A percentile compares a stretch with the other conserved stretches of the same genome.
phyloP scores from a whole-genome alignment of 2,113 vertebrate species.

The Bubo blakistoni region DNA sequence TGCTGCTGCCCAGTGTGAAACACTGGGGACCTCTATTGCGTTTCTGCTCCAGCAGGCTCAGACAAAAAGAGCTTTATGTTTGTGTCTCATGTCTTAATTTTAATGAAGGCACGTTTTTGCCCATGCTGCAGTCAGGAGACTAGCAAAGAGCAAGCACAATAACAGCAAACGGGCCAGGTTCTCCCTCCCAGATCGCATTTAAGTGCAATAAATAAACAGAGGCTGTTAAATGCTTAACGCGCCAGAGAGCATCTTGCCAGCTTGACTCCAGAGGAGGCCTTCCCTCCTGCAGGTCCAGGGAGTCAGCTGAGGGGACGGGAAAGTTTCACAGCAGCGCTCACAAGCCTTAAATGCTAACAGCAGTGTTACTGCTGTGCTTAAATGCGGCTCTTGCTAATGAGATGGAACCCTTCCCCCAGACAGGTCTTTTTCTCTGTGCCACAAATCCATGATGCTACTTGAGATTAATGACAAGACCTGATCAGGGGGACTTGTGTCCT shows the following conservation, averaged over 20 bases:
- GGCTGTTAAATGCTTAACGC: not conserved
- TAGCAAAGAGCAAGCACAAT: not conserved
- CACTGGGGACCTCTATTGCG: not conserved
- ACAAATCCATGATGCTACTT: not conserved
- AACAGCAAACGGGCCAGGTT: not conserved
- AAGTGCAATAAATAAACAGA: not conserved
- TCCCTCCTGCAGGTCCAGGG: not conserved
- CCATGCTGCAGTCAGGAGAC: not conserved
- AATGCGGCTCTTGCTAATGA: not conserved
- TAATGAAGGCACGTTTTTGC: not conserved
- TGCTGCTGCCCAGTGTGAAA: not conserved
- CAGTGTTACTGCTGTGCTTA: not conserved
- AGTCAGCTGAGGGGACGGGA: not conserved
- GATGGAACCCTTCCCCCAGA: not conserved
- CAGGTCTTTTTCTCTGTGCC: not conserved
- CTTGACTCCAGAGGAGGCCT: not conserved
- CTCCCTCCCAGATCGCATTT: rapidly evolving
- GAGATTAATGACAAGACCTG: not conserved
- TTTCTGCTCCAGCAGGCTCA: not conserved
- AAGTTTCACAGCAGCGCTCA: not conserved
- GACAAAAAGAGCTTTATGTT: not conserved
- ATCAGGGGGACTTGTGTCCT: rapidly evolving
- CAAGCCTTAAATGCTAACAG: not conserved
- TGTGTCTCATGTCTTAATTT: not conserved
- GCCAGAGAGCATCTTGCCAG: not conserved